A percentile compares a stretch with the other conserved stretches of the same genome.
Conservation (phyloP, 92 coral and sea anemone species). For the Porites divaricata region DNA sequence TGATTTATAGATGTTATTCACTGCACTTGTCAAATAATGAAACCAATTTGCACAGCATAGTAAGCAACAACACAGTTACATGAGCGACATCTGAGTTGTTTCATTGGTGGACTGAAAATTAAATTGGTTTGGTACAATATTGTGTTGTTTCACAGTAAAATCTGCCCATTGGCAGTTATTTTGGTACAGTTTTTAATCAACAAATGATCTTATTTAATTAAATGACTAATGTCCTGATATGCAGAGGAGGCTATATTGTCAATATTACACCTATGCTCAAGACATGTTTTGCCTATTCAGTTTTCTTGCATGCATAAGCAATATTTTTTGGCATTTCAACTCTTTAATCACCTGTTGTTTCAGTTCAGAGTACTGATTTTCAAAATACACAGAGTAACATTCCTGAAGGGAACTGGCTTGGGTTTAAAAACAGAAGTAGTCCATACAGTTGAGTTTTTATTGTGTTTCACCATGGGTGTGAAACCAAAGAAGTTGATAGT, state of each 20-base stretch:
- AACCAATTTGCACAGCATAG: neutral
- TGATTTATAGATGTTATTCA: too few relatives aligned
- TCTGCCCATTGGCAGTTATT: too few relatives aligned
- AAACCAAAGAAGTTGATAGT: neutral
- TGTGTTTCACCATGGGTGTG: neutral
- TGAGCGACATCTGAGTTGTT: neutral
- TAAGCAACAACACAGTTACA: neutral
- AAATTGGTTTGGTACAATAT: neutral
- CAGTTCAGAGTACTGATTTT: neutral
- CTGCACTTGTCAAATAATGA: neutral
- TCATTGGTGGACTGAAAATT: neutral
- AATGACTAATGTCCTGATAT: neutral
- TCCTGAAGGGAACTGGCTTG: neutral
- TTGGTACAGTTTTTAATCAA: too few relatives aligned
- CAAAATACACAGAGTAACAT: neutral
- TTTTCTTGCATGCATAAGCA: neutral
- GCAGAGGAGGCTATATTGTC: neutral
- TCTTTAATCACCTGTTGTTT: neutral
- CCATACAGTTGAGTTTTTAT: neutral
- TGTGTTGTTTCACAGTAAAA: too few relatives aligned
- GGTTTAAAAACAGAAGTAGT: constrained; percentile 1
- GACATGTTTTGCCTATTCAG: neutral
- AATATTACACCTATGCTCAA: neutral
- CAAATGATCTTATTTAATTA: too few relatives aligned
- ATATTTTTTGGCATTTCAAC: neutral